These are phyloP conservation scores for Scelioninae gen. 1 DNA, from an alignment of 2,888 invertebrate genomes.

Conservation along the genomic window DNA sequence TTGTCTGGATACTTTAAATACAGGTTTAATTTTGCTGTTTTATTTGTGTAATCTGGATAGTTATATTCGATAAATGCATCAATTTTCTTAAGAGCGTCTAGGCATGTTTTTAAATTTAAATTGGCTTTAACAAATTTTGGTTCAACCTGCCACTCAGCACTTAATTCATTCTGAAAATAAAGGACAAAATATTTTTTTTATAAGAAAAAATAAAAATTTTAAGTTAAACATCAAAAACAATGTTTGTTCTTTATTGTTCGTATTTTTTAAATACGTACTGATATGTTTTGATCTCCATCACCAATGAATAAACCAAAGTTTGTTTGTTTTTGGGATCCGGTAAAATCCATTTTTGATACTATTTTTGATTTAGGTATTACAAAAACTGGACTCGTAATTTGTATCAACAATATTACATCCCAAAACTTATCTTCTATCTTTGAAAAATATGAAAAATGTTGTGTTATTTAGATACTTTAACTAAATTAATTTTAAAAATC, in stretches of 20 bases:
- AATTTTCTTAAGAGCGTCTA: slow-evolving; percentile 80
- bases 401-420: slow-evolving; percentile 87
- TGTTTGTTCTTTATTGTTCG: too few species aligned
- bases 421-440: slow-evolving; percentile 88
- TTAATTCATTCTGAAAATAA: slow-evolving; percentile 76
- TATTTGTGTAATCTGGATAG: slow-evolving; percentile 74
- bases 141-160: slow-evolving; percentile 80
- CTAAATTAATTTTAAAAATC: background rate
- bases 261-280: slow-evolving; percentile 67
- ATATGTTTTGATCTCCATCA: slow-evolving; percentile 79
- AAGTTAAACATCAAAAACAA: too few species aligned
- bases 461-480: background rate
- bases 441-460: slow-evolving; percentile 33
- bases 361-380: slow-evolving; percentile 88
- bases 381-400: slow-evolving; percentile 87
- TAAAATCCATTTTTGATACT: slow-evolving; percentile 89
- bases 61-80: slow-evolving; percentile 76
- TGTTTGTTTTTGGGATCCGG: slow-evolving; percentile 87
- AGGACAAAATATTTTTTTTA: too few species aligned
- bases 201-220: too few species aligned
- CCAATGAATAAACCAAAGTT: slow-evolving; percentile 87
- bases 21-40: slow-evolving; percentile 71
- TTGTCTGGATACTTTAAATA: slow-evolving; percentile 73
- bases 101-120: slow-evolving; percentile 81
- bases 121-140: slow-evolving; percentile 77